Percentiles rank a stretch among this genome's conserved stretches.
Evolutionary conservation across 2,888 invertebrate genomes (phyloP).

Genomic region (Lacanobia wlatinum): DNA sequence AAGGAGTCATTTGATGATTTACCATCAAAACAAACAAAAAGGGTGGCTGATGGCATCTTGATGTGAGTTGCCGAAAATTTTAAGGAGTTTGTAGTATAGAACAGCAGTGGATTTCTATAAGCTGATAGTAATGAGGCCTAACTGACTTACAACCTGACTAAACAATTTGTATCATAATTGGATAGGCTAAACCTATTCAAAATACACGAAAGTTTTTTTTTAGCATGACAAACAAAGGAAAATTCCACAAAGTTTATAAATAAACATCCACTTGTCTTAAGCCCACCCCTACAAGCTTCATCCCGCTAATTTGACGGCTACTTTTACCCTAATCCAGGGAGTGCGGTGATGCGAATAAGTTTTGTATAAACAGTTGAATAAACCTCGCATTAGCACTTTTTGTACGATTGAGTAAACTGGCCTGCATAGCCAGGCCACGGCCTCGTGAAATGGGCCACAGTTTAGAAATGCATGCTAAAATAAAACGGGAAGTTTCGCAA

Average conservation of each 20-base stretch:
- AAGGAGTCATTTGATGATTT: no score
- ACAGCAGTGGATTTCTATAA: no score
- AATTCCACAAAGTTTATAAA: constrained; percentile 37
- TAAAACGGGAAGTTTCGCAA: constrained; percentile 21
- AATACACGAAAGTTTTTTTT: constrained; percentile 17
- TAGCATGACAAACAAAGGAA: constrained; percentile 17
- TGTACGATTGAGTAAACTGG: constrained; percentile 49
- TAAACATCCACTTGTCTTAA: constrained; percentile 46
- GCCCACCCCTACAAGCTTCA: constrained; percentile 33
- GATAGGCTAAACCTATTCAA: neutral
- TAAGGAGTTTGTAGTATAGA: no score
- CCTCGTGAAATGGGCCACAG: constrained; percentile 43
- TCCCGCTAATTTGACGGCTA: constrained; percentile 55
- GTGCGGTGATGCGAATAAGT: constrained; percentile 50
- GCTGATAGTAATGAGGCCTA: no score
- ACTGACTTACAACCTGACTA: no score
- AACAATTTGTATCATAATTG: no score
- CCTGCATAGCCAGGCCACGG: constrained; percentile 26
- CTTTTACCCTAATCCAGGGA: constrained; percentile 49
- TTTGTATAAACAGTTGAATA: constrained; percentile 61
- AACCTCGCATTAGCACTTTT: constrained; percentile 60
- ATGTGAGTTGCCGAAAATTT: no score
- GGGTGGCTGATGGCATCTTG: no score
- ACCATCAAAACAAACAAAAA: no score
- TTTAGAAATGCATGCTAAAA: constrained; percentile 38